phyloP scores from a whole-genome alignment of 2,888 invertebrate genomes.

The Loripinus fragilis region DNA sequence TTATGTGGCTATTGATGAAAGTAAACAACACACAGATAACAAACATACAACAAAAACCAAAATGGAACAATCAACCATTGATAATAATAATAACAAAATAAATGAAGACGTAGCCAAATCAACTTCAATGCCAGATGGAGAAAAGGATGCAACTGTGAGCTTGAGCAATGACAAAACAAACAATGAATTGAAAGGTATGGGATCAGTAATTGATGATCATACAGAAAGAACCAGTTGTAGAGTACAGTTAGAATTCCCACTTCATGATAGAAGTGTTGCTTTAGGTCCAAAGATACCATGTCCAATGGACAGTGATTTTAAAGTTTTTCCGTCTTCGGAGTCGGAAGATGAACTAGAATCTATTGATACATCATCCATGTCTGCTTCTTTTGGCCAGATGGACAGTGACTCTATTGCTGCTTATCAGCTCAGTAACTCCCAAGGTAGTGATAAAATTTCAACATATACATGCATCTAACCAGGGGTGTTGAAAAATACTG shows the following conservation, averaged over 20 bases:
- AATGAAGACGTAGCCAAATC: too few relatives aligned
- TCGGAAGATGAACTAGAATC: conserved; percentile 4
- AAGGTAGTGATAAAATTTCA: background rate
- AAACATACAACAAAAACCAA: too few relatives aligned
- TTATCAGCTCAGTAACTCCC: conserved; percentile 1
- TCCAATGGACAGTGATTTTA: conserved; percentile 1
- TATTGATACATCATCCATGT: conserved; percentile 16
- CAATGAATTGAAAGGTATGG: background rate
- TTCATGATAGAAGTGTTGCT: background rate
- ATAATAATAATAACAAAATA: too few relatives aligned
- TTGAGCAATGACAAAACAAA: too few relatives aligned
- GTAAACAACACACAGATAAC: too few relatives aligned
- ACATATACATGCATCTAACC: too few relatives aligned
- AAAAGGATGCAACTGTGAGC: too few relatives aligned
- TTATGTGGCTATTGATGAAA: too few relatives aligned
- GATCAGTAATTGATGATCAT: background rate
- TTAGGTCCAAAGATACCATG: background rate
- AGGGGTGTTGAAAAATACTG: too few relatives aligned
- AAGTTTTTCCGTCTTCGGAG: background rate
- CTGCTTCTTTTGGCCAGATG: conserved; percentile 7
- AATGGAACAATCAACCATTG: too few relatives aligned
- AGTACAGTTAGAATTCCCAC: background rate
- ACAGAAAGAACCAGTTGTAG: background rate
- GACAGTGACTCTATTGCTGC: conserved; percentile 14
- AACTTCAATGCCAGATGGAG: too few relatives aligned